Conservation (phyloP, 2,113 vertebrate genomes). For the Hoplias malabaricus region DNA sequence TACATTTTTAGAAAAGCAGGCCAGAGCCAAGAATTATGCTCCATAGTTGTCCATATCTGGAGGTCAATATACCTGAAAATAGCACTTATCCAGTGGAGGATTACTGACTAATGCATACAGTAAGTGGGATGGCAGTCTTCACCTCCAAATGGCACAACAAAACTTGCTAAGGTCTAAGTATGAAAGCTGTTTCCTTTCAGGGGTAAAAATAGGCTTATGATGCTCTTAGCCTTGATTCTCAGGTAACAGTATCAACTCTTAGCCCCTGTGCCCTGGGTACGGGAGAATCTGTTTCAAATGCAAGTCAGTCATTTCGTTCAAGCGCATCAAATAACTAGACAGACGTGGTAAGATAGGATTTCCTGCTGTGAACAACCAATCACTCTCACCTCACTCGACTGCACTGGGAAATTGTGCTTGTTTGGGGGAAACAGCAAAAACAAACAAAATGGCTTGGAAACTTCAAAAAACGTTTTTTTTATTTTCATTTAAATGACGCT, state of each 20-base stretch:
- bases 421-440: constrained; percentile 1
- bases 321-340: constrained; percentile 14
- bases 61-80: constrained; percentile 12
- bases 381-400: constrained; percentile 16
- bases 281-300: background rate
- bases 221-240: background rate
- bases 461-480: background rate
- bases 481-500: background rate
- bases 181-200: constrained; percentile 20
- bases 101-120: background rate
- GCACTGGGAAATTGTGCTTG: constrained; percentile 25
- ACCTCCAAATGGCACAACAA: background rate
- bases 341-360: constrained; percentile 17
- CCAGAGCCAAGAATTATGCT: constrained; percentile 1
- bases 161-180: background rate
- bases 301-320: constrained; percentile 12
- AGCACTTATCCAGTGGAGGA: background rate
- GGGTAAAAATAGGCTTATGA: constrained; percentile 18
- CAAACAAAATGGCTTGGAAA: constrained; percentile 18
- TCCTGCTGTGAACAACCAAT: constrained; percentile 23
- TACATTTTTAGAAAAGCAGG: constrained; percentile 14
- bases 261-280: background rate
- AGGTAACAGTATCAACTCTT: constrained; percentile 25
- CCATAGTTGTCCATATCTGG: background rate
- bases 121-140: background rate